Evolutionary conservation across 2,113 vertebrate genomes (phyloP), one percentile per base, ranked within the genome.

Genomic region (Columba janthina): DNA sequence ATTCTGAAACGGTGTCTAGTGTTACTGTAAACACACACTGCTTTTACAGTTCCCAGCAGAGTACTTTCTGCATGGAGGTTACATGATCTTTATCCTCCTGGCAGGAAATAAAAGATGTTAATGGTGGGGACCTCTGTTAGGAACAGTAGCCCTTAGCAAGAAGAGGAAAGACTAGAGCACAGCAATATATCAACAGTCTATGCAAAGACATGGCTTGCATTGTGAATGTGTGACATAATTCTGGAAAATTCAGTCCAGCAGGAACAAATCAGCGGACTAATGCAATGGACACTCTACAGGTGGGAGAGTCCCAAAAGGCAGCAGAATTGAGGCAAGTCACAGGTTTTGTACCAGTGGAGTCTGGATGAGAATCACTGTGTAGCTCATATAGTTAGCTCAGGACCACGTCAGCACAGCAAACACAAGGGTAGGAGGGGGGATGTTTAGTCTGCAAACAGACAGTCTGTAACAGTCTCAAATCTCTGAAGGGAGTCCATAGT

Each of bases 61-160:
- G 53, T 3, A 3, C 44, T 50, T 24, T 85, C 62, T 65, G 40
- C 74, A 48, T 0, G 0, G 40, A 65, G 77, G 26, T 90, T 79
- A 72, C 18, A 9, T 8, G 44, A 78, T 72, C 81, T 82, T 80
- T 82, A 38, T 56, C 20, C 4, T 64, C 53, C 61, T 78, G 38
- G 46, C n/a, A 88, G 44, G 61, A 94, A 94, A 85, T 60, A 89
- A 51, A 69, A 91, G 36, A 94, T 44, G 36, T 26, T 90, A 69
- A 54, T 58, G 69, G 21, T 54, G 15, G 26, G 48, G 44, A 81
- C 6, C 21, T 80, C 64, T 77, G 32, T 61, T 36, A 79, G 36
- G 50, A 92, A 40, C 24, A 14, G 80, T n/a, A 89, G 81, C 48
- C 22, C 26, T 87, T 24, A 42, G 65, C 8, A 81, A 78, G 44